Evolutionary conservation across 1,140 invertebrate species (phyloP).

Genomic region (Drosophila arawakana): DNA sequence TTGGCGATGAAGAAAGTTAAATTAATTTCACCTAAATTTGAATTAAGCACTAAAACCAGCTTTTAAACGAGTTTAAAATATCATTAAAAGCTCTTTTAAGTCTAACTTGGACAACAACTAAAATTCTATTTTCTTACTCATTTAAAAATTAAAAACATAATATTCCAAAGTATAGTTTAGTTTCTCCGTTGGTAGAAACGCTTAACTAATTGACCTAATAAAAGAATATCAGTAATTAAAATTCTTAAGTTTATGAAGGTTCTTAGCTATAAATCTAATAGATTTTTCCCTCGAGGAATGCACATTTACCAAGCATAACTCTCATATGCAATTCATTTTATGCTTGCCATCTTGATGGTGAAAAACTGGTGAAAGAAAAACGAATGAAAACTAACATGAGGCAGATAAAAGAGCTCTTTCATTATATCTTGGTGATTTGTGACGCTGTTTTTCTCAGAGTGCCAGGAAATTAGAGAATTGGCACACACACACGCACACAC

Average conservation of each 20-base stretch:
- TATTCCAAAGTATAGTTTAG: too few relatives aligned
- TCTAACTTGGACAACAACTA: too few relatives aligned
- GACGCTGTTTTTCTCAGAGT: conserved; percentile 45
- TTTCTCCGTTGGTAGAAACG: too few relatives aligned
- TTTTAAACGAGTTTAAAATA: too few relatives aligned
- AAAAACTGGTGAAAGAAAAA: conserved; percentile 6
- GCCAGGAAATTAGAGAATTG: conserved; percentile 68
- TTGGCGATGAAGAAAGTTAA: conserved; percentile 11
- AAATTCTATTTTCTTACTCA: too few relatives aligned
- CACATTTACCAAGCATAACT: conserved; percentile 5
- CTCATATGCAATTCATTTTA: conserved; percentile 45
- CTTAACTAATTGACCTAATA: background rate
- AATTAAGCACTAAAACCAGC: too few relatives aligned
- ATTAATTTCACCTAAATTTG: background rate
- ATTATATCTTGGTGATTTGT: conserved; percentile 63
- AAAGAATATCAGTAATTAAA: conserved; percentile 11
- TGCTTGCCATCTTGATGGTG: conserved; percentile 31
- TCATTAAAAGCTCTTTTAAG: too few relatives aligned
- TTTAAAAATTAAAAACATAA: too few relatives aligned
- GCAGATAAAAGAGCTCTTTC: conserved; percentile 25
- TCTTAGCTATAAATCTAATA: background rate
- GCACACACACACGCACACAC: conserved; percentile 36
- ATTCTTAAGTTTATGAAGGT: background rate
- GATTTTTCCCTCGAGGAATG: background rate
- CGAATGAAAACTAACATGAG: background rate